Conservation (phyloP, 2,888 invertebrate genomes). For the Volucella zonaria region DNA sequence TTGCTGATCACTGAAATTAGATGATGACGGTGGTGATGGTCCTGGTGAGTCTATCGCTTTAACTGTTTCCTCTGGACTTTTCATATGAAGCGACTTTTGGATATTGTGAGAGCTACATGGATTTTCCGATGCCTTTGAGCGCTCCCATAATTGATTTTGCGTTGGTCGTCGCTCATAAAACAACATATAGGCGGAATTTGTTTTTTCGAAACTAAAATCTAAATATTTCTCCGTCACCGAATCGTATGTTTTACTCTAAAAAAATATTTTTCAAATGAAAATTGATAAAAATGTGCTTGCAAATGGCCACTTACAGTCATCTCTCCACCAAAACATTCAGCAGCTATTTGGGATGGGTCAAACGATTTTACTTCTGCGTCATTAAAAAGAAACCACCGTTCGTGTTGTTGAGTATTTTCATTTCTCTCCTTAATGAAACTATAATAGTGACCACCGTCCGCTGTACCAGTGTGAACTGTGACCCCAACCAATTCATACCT, state of each 20-base stretch:
- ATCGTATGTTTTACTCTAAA: conserved; percentile 96
- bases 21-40: conserved; percentile 41
- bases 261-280: conserved; percentile 62
- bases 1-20: conserved; percentile 52
- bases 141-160: conserved; percentile 77
- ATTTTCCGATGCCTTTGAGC: conserved; percentile 51
- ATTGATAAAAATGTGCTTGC: conserved; percentile 39
- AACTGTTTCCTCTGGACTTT: conserved; percentile 42
- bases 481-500: conserved; percentile 94
- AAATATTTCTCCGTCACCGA: conserved; percentile 98
- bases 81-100: conserved; percentile 54
- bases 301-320: conserved; percentile 88
- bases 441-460: conserved; percentile 98
- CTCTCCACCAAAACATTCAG: conserved; percentile 98
- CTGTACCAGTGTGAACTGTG: conserved; percentile 98
- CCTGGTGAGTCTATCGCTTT: conserved; percentile 34
- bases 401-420: conserved; percentile 86
- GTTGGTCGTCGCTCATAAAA: conserved; percentile 93
- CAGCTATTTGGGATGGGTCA: conserved; percentile 96
- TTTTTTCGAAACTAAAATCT: conserved; percentile 98
- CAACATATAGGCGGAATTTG: conserved; percentile 98
- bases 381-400: conserved; percentile 96
- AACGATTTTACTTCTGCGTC: conserved; percentile 97
- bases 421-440: conserved; percentile 95
- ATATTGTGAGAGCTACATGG: conserved; percentile 66